Evolutionary conservation across 2,113 vertebrate genomes (phyloP), one percentile per base, ranked within the genome.

Genomic region (Climacteris rufus): DNA sequence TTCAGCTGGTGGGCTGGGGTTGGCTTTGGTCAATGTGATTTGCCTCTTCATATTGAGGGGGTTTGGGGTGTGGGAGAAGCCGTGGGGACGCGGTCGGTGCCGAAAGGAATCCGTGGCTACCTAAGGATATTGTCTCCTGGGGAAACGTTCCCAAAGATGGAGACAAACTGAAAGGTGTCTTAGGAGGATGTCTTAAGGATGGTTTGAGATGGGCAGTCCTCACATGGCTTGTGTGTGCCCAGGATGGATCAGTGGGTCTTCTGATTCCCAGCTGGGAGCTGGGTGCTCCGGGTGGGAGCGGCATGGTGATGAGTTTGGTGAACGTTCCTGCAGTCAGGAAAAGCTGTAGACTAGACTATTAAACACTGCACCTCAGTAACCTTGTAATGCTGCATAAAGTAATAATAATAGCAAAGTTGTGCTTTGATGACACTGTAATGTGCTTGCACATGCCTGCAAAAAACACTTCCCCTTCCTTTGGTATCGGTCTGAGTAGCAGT

Each of bases 361-460:
- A 97, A 98, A 98, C 98, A 98, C 97, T 98, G 98, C 99, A 99
- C 99, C 99, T 99, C 99, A 98, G 97, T 98, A 98, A 98, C 98
- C 98, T 99, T 98, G 97, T 98, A 98, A 98, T 99, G 98, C 99
- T 99, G 98, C 98, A 98, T 98, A 98, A 98, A 98, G 96, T 98
- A 98, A 98, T 97, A 98, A 98, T 97, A 98, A 98, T 98, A 97
- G 98, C 97, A 98, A 98, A 98, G 98, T 96, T 97, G 96, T 97
- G 98, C 98, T 98, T 98, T 97, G 97, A 98, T 98, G 96, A 98
- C 98, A 98, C 97, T 97, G 97, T 98, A 98, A 97, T 97, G 98
- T 96, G 98, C 98, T 93, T 98, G 95, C 98, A 98, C 98, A 98
- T 98, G 97, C 98, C 98, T 98, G 98, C 97, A 98, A 96, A 97